A percentile compares a stretch with the other conserved stretches of the same genome.
Conservation (phyloP, 2,888 invertebrate genomes). For the Dromius quadrimaculatus region DNA sequence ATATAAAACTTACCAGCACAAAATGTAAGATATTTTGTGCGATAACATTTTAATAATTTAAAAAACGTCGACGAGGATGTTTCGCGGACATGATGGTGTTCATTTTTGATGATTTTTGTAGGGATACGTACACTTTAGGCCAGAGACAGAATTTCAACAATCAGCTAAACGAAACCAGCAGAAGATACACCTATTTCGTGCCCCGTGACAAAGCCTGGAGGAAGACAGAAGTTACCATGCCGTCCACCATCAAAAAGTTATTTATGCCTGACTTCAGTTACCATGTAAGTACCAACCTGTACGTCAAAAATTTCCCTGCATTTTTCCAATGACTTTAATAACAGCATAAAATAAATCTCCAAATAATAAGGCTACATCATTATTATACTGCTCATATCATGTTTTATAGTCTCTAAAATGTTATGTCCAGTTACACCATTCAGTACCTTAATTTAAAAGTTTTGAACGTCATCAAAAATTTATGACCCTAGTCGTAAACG, state of each 20-base stretch:
- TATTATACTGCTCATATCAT: slow-evolving; percentile 1
- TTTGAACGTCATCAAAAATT: background rate
- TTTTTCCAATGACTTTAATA: background rate
- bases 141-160: slow-evolving; percentile 81
- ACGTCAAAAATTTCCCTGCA: background rate
- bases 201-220: slow-evolving; percentile 93
- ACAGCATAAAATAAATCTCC: slow-evolving; percentile 5
- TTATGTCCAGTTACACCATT: slow-evolving; percentile 6
- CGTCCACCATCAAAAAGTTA: slow-evolving; percentile 86
- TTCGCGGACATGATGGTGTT: slow-evolving; percentile 16
- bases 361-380: background rate
- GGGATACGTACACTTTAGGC: slow-evolving; percentile 83
- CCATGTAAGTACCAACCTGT: slow-evolving; percentile 72
- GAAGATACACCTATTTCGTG: slow-evolving; percentile 91
- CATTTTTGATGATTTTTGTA: slow-evolving; percentile 65
- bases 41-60: slow-evolving; percentile 36
- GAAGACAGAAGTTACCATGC: slow-evolving; percentile 78
- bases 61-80: slow-evolving; percentile 14
- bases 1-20: slow-evolving; percentile 34
- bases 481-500: background rate
- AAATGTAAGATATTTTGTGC: slow-evolving; percentile 22
- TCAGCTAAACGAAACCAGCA: slow-evolving; percentile 79
- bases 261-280: slow-evolving; percentile 85
- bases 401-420: slow-evolving; percentile 3
- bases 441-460: background rate